phyloP scores from a whole-genome alignment of 92 coral and sea anemone genomes.

The Bergia puertoricense region DNA sequence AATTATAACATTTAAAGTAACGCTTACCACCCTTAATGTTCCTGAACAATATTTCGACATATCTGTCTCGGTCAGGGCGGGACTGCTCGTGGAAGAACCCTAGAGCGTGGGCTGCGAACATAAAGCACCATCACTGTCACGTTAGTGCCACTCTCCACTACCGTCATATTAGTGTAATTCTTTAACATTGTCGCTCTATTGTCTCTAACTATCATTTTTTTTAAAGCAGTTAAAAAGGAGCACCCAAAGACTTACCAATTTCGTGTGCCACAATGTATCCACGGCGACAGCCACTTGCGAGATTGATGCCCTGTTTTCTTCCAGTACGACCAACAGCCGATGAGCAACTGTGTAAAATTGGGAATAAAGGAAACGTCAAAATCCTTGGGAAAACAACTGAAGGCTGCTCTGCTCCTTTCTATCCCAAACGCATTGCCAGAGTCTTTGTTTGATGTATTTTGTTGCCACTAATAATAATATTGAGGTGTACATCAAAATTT shows the following conservation, averaged over 20 bases:
- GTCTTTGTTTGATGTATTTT: no score
- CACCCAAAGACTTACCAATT: not conserved
- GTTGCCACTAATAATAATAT: no score
- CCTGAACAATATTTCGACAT: not conserved
- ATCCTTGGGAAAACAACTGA: not conserved
- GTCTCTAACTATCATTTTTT: not conserved
- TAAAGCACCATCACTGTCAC: not conserved
- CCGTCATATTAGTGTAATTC: not conserved
- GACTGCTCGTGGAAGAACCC: slow-evolving; percentile 27
- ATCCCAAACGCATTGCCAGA: no score
- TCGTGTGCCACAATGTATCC: slow-evolving; percentile 33
- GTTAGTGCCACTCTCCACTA: not conserved
- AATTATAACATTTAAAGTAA: not conserved
- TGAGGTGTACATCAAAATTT: no score
- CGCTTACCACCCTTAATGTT: slow-evolving; percentile 7
- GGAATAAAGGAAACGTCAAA: not conserved
- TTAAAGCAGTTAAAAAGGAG: not conserved
- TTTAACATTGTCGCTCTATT: not conserved
- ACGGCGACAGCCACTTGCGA: slow-evolving; percentile 8
- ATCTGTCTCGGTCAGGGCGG: slow-evolving; percentile 8
- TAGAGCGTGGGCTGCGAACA: slow-evolving; percentile 17
- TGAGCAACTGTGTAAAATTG: not conserved
- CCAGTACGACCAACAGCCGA: slow-evolving; percentile 35
- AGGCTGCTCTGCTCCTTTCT: no score
- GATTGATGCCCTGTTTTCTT: slow-evolving; percentile 10